Conservation (phyloP, 1,140 invertebrate genomes). For the Eumeta japonica region DNA sequence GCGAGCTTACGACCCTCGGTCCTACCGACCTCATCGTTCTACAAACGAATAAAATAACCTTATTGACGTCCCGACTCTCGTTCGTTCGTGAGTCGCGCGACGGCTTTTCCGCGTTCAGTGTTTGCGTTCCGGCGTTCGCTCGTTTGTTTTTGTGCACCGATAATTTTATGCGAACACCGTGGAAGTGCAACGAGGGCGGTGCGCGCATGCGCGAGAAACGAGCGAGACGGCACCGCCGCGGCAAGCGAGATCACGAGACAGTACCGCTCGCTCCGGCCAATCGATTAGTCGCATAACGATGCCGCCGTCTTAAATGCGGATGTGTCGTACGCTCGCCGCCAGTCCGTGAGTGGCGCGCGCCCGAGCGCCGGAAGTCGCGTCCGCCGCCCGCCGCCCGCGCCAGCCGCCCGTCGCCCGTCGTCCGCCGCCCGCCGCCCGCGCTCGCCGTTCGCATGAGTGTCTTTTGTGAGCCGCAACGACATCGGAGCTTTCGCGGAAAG, state of each 20-base stretch:
- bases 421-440: neutral
- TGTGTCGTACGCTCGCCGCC: conserved; percentile 51
- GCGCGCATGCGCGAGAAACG: conserved; percentile 34
- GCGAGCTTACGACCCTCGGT: conserved; percentile 4
- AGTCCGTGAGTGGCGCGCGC: conserved; percentile 42
- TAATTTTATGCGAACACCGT: conserved; percentile 41
- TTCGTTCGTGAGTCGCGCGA: too few species aligned
- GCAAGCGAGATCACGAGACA: conserved; percentile 35
- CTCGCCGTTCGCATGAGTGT: neutral
- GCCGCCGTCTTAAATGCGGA: conserved; percentile 57
- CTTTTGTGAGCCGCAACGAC: neutral
- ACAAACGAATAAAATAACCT: neutral
- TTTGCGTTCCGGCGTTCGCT: conserved; percentile 35
- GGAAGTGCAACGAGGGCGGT: conserved; percentile 6
- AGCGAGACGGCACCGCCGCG: conserved; percentile 27
- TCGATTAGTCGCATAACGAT: conserved; percentile 58
- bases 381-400: neutral
- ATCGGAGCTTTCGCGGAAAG: neutral
- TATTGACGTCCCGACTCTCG: too few species aligned
- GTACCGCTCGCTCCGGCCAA: conserved; percentile 49
- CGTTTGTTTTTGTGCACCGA: conserved; percentile 51
- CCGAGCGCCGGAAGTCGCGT: conserved; percentile 17
- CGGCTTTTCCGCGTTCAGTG: conserved; percentile 21
- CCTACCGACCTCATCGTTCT: conserved; percentile 2
- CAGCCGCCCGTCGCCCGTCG: neutral